A percentile compares a stretch with the other conserved stretches of the same genome.
Conservation (phyloP, 2,888 invertebrate species). For the Julus scandinavius region DNA sequence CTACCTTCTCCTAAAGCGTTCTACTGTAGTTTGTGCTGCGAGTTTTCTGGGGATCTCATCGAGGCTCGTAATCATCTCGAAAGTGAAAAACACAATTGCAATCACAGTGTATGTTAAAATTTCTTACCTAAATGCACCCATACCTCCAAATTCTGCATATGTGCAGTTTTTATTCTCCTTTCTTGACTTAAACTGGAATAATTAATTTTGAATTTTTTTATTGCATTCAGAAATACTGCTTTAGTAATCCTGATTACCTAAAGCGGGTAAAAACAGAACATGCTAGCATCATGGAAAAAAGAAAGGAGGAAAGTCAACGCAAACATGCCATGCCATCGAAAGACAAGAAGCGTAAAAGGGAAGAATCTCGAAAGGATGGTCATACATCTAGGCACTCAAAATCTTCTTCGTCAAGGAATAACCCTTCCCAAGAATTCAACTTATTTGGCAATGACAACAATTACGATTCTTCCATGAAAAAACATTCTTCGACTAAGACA, state of each 20-base stretch:
- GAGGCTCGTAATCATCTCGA: conserved; percentile 63
- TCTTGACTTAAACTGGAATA: no score
- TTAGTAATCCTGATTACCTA: conserved; percentile 13
- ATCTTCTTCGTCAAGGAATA: not conserved
- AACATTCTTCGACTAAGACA: not conserved
- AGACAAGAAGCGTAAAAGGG: not conserved
- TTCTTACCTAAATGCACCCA: not conserved
- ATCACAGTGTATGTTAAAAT: conserved; percentile 61
- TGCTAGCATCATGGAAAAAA: not conserved
- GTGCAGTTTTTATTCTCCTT: not conserved
- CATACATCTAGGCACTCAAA: not conserved
- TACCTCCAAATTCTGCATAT: not conserved
- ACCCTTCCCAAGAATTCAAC: not conserved
- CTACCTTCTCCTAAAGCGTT: conserved; percentile 61
- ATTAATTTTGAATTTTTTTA: not conserved
- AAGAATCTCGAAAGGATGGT: not conserved
- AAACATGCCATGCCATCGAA: not conserved
- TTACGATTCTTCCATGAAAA: not conserved
- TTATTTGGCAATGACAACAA: not conserved
- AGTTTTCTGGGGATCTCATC: conserved; percentile 62
- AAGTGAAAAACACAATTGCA: conserved; percentile 62
- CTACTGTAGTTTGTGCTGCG: conserved; percentile 63
- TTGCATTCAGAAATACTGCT: conserved; percentile 43
- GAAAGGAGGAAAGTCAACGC: conserved; percentile 7
- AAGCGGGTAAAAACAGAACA: not conserved